Base-by-base conservation (phyloP, 2,113 vertebrate species). In the Sturnus vulgaris region DNA sequence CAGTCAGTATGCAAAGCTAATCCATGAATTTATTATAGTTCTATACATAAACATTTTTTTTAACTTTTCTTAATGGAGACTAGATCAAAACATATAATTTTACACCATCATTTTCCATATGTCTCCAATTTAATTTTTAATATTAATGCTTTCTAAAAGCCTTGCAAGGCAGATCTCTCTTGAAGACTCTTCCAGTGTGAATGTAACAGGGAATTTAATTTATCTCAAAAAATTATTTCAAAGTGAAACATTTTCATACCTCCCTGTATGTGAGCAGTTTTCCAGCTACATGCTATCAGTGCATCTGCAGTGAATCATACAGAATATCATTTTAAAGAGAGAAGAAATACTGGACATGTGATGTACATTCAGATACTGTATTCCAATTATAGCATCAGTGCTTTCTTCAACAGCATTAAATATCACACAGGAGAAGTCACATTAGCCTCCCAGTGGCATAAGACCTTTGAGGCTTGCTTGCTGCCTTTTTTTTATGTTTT, bases 231-330 rank as follows among this genome's bases (percentile, higher is more conserved):
- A 94, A 76, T 56, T 2, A 84, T 90, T 82, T 91, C 44, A 55
- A 79, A 94, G 59, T 84, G 65, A 96, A 94, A 56, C 28, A 92
- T 91, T 88, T 86, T 82, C 86, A 91, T 90, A 59, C 17, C 15
- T 92, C 77, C 71, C 71, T 81, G 35, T 71, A 68, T 33, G 81
- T 96, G 86, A 98, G 84, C 94, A 90, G 86, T 88, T 97, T 93
- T 94, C 66, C 77, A 97, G 77, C 90, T 97, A 91, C 80, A 77
- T 53, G 50, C 37, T 82, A 86, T 60, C 71, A 93, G 71, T 90
- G 57, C 88, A 92, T 97, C 83, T 95, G 91, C 94, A 96, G 93
- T 93, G 93, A 97, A 91, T 97, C 89, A 94, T 79, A 90, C 39
- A 91, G 88, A 95, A 87, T 72, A 89, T 79, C 4, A 82, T 80